Base-by-base conservation (phyloP, 1,140 invertebrate species). In the Pissodes strobi region DNA sequence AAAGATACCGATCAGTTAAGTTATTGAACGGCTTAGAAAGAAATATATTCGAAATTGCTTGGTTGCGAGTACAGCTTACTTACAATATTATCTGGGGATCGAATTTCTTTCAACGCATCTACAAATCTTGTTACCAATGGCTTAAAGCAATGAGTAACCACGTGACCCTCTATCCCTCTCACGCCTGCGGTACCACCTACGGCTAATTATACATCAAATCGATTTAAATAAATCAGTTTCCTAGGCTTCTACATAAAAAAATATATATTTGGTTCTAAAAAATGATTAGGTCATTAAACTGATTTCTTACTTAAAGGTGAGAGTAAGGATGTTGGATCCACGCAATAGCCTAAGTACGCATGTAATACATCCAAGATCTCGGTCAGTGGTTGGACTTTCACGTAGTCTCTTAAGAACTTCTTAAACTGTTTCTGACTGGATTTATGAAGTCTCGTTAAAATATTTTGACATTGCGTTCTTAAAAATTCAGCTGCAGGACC, bases 341-440 rank as follows among this genome's bases (percentile, higher is more conserved):
- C 85, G 80, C 97, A 99, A 78, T 95, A 99, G 13, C 94, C 94
- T 34, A 97, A 85, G 72, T 97, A 95, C 3, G 95, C 87, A 79
- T 99, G 97, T 41, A 99, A 90, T 73, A 97, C 93, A 72, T 98
- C 95, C 2, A 99, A 77, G 9, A 97, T 85, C 51, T 95, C 93
- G 1, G 87, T 80, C 17, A 98, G 79, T 0, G 90, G 85, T 23
- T 90, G 87, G 3, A 84, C 84, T 45, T 86, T 86, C 0, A 97
- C 88, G 79, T 94, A 89, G 39, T 89, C 84, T 60, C 87, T 84
- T 12, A 98, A 80, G 66, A 91, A 95, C 37, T 84, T 83, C 25
- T 94, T 92, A 70, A 92, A 92, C 58, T 88, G 85, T 48, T 85
- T 85, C 0, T 85, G 81, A 27, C 83, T 87, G 1, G 86, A 85